phyloP scores from a whole-genome alignment of 1,140 invertebrate species.

The Augochlora pura region DNA sequence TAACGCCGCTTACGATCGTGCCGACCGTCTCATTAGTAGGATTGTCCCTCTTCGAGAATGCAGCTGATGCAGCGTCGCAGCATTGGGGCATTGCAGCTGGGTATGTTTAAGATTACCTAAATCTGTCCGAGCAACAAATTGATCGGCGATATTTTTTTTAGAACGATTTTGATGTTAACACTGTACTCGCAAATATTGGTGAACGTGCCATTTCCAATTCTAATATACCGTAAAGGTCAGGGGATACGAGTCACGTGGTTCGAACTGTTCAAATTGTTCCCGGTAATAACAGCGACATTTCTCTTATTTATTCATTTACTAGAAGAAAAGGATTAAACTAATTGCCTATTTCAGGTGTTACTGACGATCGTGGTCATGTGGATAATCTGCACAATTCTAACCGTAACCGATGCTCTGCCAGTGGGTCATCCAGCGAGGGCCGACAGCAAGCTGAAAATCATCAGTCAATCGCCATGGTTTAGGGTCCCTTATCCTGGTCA shows the following conservation, averaged over 20 bases:
- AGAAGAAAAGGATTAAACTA: no score
- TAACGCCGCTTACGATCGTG: conserved; percentile 90
- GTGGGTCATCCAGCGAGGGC: conserved; percentile 87
- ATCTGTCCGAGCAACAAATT: not conserved
- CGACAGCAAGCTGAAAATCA: conserved; percentile 87
- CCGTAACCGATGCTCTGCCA: conserved; percentile 84
- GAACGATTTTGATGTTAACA: conserved; percentile 90
- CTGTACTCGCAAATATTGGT: conserved; percentile 91
- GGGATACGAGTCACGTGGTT: conserved; percentile 84
- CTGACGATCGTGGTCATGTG: conserved; percentile 91
- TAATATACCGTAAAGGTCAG: conserved; percentile 82
- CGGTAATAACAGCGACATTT: conserved; percentile 82
- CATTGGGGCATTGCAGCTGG: conserved; percentile 91
- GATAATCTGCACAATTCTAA: conserved; percentile 88
- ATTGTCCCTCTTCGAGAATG: conserved; percentile 89
- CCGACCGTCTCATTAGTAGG: conserved; percentile 91
- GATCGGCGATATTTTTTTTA: conserved; percentile 77
- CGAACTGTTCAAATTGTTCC: conserved; percentile 90
- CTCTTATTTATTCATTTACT: no score
- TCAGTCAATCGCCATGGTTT: conserved; percentile 90
- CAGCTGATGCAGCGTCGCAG: conserved; percentile 86
- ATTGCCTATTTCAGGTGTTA: conserved; percentile 83
- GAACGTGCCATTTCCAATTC: conserved; percentile 84
- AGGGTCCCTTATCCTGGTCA: conserved; percentile 93
- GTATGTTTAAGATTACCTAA: conserved; percentile 73